Evolutionary conservation across 2,113 vertebrate species (phyloP).

Genomic region (Rutilus rutilus): DNA sequence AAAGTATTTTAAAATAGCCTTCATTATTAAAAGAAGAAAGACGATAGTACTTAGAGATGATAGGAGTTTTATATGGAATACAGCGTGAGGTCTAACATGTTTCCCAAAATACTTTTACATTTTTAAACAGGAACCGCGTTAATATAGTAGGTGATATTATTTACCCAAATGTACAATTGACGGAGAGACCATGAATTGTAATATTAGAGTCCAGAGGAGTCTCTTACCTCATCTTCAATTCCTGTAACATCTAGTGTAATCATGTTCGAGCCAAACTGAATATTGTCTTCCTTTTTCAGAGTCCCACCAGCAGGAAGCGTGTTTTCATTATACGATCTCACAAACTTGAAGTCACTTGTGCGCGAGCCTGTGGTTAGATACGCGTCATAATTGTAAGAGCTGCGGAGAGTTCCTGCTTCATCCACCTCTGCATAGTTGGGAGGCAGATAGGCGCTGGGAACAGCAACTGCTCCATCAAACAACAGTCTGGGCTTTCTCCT

Average conservation of each 20-base stretch:
- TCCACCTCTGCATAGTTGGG: slow-evolving; percentile 61
- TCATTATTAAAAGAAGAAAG: neutral
- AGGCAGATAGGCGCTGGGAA: slow-evolving; percentile 58
- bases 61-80: too few species aligned
- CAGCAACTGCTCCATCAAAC: slow-evolving; percentile 56
- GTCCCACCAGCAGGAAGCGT: slow-evolving; percentile 51
- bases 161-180: neutral
- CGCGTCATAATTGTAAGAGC: slow-evolving; percentile 58
- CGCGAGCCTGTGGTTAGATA: slow-evolving; percentile 60
- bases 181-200: neutral
- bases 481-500: slow-evolving; percentile 58
- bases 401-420: slow-evolving; percentile 58
- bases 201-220: neutral
- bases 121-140: neutral
- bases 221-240: slow-evolving; percentile 37
- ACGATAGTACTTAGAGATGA: too few species aligned
- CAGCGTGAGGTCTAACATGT: neutral
- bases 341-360: slow-evolving; percentile 64
- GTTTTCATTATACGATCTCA: slow-evolving; percentile 56
- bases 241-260: slow-evolving; percentile 36
- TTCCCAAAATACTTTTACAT: neutral
- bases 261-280: neutral
- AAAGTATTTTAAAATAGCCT: too few species aligned
- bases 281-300: slow-evolving; percentile 37
- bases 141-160: neutral